Evolutionary conservation across 1,140 invertebrate genomes (phyloP), one percentile per base, ranked within the genome.

Genomic region (Teleopsis dalmanni): DNA sequence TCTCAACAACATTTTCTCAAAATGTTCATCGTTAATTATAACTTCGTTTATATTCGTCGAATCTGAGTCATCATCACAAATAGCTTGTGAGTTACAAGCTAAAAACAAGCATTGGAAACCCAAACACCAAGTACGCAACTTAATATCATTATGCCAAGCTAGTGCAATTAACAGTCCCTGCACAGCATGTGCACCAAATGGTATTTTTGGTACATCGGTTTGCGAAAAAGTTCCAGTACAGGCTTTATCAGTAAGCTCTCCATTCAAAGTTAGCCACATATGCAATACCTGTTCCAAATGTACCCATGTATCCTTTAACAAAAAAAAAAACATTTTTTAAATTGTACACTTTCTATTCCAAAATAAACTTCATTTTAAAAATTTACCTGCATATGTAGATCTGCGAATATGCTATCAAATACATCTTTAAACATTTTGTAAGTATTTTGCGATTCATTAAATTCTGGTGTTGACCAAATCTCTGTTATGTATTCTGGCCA

Each of bases 201-300:
- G 77, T 47, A 91, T 83, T 36, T 81, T 76, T 21, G 87, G 87
- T 37, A 78, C 76, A 43, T 83, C 73, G 5, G 78, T 77, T 6
- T 85, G 76, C 60, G 82, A 67, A 37, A 72, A 72, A n/a, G 61
- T 58, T 22, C 51, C 59, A 56, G 50, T 73, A 54, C 61, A 75
- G 10, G 64, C 58, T 33, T 71, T 72, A 45, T 77, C 70, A 4
- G 71, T 64, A 45, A 74, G 65, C 40, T 76, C 76, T 53, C 79
- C 76, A 65, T 88, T 91, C 35, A 91, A 67, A 2, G 85, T 89
- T 33, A 91, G 73, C 89, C 89, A 92, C 47, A 91, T 73, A 47
- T 89, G 84, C 5, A 92, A 72, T 33, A 90, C 78, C 56, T 87
- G 78, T 69, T 92, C 88, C 59, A 91, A 75, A 62, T 84, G 83